Evolutionary conservation across 2,888 invertebrate species (phyloP), one percentile per base, ranked within the genome.

Genomic region (Willowsia nigromaculata): DNA sequence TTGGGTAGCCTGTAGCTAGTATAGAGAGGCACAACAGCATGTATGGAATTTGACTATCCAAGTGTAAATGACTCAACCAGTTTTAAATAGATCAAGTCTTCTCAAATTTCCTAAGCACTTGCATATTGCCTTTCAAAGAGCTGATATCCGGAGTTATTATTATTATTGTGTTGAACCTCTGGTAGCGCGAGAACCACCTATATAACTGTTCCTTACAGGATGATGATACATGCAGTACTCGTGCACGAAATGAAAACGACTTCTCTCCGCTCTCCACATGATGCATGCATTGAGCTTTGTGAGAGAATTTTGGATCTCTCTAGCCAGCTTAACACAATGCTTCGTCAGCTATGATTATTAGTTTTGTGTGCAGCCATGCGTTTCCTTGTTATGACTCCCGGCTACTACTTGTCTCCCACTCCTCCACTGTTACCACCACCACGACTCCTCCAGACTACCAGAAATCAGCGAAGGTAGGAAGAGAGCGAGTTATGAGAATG

Each of bases 311-410:
- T 53, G 30, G 30, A 47, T 33, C 50, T n/a, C n/a, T n/a, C n/a
- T 15, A 43, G 47, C 47, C 25, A 50, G 43, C 43, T 76, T 76
- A 53, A 43, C 37, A 85, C 56, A 85, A 85, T 76, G 85, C 85
- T 78, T 85, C 76, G 85, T 85, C 85, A 85, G 85, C 76, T 59
- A 85, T 74, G 85, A 85, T 85, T 85, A 85, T 85, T 85, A 85
- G 76, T 85, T 85, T 85, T 65, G 59, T 62, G 85, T 43, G 43
- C 85, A 85, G 43, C 62, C 76, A 85, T 78, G 76, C 85, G 85
- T 85, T 18, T 15, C 47, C 22, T 78, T 78, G 76, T 85, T 85
- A 85, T 85, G 85, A 85, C 62, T 85, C 85, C 76, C 59, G 85
- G 76, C 76, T 85, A 85, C 62, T 62, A 85, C 85, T 76, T 62